phyloP scores from a whole-genome alignment of 2,797 vertebrate species.

The Dicrostonyx torquatus region DNA sequence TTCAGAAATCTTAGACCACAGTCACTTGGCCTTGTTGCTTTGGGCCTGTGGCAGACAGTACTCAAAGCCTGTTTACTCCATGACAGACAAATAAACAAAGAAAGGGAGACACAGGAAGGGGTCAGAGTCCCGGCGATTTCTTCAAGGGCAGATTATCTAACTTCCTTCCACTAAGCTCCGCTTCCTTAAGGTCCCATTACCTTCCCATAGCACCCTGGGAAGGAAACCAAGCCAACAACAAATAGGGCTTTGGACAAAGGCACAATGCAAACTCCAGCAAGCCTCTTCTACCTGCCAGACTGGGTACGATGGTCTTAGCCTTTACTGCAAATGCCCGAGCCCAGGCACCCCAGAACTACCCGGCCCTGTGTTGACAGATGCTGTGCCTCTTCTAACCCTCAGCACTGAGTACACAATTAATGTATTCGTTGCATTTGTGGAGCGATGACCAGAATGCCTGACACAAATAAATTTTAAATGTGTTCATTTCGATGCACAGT shows the following conservation, averaged over 20 bases:
- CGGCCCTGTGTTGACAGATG: accelerated
- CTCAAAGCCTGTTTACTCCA: neutral
- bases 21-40: neutral
- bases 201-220: neutral
- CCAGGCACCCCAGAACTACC: neutral
- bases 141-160: neutral
- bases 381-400: neutral
- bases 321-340: neutral
- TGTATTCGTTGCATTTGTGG: neutral
- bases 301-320: neutral
- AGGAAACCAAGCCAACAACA: neutral
- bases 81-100: neutral
- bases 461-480: neutral
- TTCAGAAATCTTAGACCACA: neutral
- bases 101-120: neutral
- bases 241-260: neutral
- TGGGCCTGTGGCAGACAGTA: neutral
- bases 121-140: neutral
- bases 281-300: neutral
- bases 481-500: neutral
- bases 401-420: neutral
- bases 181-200: neutral
- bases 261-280: neutral
- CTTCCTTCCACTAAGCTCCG: neutral
- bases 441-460: neutral